These are phyloP conservation scores for Caenorhabditis afra DNA, from an alignment of 2,888 invertebrate genomes.

Conservation along the genomic window DNA sequence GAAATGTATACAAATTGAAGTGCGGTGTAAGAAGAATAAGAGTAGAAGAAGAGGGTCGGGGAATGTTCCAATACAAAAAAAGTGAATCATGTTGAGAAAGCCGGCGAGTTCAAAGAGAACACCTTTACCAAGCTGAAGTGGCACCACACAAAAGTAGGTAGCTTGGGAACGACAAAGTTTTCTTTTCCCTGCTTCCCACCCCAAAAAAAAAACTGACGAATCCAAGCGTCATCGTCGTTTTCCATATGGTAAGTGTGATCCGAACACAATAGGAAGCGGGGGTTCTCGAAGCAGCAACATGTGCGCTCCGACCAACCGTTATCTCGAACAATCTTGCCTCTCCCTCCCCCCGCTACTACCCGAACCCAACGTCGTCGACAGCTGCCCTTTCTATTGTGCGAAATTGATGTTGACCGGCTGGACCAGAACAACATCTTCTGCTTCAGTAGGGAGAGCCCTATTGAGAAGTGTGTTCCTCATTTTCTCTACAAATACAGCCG, in stretches of 20 bases:
- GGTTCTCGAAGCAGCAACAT: constrained; percentile 41
- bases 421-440: constrained; percentile 16
- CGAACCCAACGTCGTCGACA: constrained; percentile 4
- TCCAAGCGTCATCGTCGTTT: neutral
- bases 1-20: constrained; percentile 18
- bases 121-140: too few species aligned
- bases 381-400: constrained; percentile 56
- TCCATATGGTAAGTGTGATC: neutral
- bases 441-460: constrained; percentile 1
- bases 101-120: constrained; percentile 13
- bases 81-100: neutral
- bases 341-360: too few species aligned
- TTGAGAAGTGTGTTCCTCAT: neutral
- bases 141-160: neutral
- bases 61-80: too few species aligned
- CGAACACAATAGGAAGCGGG: neutral
- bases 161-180: too few species aligned
- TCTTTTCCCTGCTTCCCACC: too few species aligned
- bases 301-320: constrained; percentile 33
- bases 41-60: neutral
- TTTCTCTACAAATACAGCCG: constrained; percentile 49
- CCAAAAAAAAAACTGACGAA: neutral
- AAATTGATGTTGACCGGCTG: constrained; percentile 48
- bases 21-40: neutral
- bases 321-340: constrained; percentile 34